These are phyloP conservation scores for Apteryx owenii DNA, from an alignment of 2,113 vertebrate genomes.

Conservation along the genomic window DNA sequence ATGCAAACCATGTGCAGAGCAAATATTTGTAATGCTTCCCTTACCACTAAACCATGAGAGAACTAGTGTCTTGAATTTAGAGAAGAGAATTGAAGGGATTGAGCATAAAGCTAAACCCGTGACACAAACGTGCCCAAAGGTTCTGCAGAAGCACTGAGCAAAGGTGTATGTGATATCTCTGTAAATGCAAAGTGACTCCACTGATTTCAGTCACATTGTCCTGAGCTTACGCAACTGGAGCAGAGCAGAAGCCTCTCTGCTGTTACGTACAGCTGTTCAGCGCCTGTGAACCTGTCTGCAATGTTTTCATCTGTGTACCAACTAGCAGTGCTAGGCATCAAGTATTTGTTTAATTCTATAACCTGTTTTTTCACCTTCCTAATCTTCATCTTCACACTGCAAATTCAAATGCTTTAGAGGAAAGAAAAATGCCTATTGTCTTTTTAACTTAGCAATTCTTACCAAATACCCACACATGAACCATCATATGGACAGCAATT, in stretches of 20 bases:
- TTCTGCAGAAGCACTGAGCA: background rate
- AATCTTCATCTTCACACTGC: background rate
- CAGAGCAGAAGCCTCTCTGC: background rate
- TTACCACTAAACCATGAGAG: background rate
- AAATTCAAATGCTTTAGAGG: background rate
- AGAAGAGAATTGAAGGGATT: background rate
- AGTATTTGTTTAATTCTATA: background rate
- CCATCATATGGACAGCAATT: background rate
- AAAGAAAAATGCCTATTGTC: background rate
- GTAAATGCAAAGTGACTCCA: background rate
- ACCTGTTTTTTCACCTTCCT: background rate
- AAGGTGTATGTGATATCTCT: background rate
- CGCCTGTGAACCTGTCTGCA: background rate
- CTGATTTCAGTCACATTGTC: background rate
- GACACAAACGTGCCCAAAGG: background rate
- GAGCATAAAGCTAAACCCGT: accelerated
- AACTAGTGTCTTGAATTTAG: background rate
- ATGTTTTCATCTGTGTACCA: background rate
- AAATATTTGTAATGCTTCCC: background rate
- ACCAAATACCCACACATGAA: accelerated
- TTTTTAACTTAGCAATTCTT: background rate
- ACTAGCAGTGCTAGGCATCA: background rate
- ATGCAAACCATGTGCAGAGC: background rate
- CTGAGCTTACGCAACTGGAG: background rate
- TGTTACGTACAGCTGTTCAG: background rate